Evolutionary conservation across 2,888 invertebrate species (phyloP).

Genomic region (Penaeus monodon): DNA sequence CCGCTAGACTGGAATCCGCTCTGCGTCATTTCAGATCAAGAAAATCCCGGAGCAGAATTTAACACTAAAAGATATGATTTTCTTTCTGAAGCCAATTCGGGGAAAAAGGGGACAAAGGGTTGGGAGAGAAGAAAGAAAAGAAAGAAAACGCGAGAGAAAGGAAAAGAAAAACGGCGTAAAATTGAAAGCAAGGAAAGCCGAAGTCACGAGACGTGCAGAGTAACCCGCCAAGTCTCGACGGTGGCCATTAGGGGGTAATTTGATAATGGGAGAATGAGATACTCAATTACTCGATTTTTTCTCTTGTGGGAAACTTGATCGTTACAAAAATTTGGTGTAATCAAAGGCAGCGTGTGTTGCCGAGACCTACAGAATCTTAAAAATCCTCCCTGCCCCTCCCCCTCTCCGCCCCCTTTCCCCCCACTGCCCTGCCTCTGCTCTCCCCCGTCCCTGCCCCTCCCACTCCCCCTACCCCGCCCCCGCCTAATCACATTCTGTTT

Average conservation of each 20-base stretch:
- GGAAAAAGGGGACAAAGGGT: not conserved
- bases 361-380: not conserved
- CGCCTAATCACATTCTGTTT: too few relatives aligned
- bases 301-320: conserved; percentile 44
- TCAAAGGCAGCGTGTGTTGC: conserved; percentile 31
- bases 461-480: not conserved
- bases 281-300: conserved; percentile 57
- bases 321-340: conserved; percentile 56
- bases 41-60: too few relatives aligned
- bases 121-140: too few relatives aligned
- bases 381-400: not conserved
- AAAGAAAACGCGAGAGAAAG: too few relatives aligned
- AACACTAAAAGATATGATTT: not conserved
- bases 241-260: too few relatives aligned
- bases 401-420: too few relatives aligned
- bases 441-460: not conserved
- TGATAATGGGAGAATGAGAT: conserved; percentile 12
- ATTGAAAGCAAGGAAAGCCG: not conserved
- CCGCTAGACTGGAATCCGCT: not conserved
- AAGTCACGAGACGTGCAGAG: too few relatives aligned
- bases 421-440: too few relatives aligned
- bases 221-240: too few relatives aligned
- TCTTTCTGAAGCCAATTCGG: too few relatives aligned
- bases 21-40: too few relatives aligned
- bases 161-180: too few relatives aligned